Evolutionary conservation across 2,113 vertebrate species (phyloP).

Genomic region (Xiphophorus couchianus): DNA sequence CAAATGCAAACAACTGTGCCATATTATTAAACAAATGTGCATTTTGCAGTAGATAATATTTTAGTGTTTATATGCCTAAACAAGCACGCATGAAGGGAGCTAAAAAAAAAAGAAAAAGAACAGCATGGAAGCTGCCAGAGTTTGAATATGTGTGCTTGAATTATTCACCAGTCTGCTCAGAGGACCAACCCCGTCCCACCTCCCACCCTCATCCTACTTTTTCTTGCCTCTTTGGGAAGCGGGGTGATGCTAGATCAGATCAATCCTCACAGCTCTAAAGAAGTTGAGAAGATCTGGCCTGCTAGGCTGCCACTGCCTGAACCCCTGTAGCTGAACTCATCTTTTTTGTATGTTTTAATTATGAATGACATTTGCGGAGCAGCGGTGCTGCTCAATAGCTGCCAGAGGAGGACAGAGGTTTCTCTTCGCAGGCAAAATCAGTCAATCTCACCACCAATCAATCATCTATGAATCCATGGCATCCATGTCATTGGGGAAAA

Average conservation of each 20-base stretch:
- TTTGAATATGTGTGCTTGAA: slow-evolving; percentile 34
- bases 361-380: slow-evolving; percentile 64
- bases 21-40: no score
- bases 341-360: slow-evolving; percentile 55
- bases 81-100: background rate
- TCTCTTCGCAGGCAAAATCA: slow-evolving; percentile 34
- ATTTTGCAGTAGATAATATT: background rate
- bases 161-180: slow-evolving; percentile 33
- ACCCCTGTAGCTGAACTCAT: slow-evolving; percentile 43
- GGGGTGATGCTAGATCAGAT: slow-evolving; percentile 40
- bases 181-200: background rate
- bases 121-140: slow-evolving; percentile 18
- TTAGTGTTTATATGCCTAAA: background rate
- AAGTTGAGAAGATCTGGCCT: slow-evolving; percentile 27
- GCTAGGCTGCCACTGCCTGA: slow-evolving; percentile 12
- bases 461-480: slow-evolving; percentile 23
- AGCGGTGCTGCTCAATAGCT: slow-evolving; percentile 39
- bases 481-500: background rate
- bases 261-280: slow-evolving; percentile 31
- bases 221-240: background rate
- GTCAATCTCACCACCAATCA: slow-evolving; percentile 33
- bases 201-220: no score
- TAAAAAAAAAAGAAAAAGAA: slow-evolving; percentile 2
- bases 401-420: slow-evolving; percentile 21
- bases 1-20: no score